phyloP scores from a whole-genome alignment of 2,888 invertebrate species.

The Bursaphelenchus okinawaensis region DNA sequence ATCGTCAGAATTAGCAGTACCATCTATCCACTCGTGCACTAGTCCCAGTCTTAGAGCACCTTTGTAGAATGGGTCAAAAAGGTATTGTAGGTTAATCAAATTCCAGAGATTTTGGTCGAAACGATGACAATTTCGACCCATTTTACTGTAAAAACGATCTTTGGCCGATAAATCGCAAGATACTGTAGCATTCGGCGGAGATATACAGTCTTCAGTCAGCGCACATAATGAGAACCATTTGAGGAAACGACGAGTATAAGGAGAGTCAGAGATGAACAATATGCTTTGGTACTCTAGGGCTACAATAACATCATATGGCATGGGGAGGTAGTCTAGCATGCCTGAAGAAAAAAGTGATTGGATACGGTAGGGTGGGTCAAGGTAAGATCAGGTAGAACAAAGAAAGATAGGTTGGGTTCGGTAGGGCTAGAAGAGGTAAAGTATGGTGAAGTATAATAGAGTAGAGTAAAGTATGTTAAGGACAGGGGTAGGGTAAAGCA shows the following conservation, averaged over 20 bases:
- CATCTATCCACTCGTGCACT: neutral
- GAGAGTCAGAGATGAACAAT: conserved; percentile 1
- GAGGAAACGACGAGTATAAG: neutral
- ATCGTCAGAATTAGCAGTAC: no score
- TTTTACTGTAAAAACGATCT: neutral
- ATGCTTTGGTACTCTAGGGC: neutral
- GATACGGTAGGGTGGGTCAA: no score
- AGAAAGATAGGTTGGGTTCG: no score
- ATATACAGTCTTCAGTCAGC: conserved; percentile 4
- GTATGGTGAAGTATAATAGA: no score
- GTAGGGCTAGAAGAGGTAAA: no score
- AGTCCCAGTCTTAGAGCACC: neutral
- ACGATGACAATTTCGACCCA: conserved; percentile 1
- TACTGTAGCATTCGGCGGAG: neutral
- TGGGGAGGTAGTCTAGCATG: neutral
- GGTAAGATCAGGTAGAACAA: no score
- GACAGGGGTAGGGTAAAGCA: no score
- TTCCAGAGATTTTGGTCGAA: conserved; percentile 3
- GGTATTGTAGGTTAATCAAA: neutral
- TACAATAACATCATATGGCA: neutral
- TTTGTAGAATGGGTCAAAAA: neutral
- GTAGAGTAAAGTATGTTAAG: no score
- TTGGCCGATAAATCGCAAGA: neutral
- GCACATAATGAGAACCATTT: conserved; percentile 10
- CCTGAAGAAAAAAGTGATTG: no score